Evolutionary conservation across 2,797 vertebrate species (phyloP).

Genomic region (Phataginus tetradactyla): DNA sequence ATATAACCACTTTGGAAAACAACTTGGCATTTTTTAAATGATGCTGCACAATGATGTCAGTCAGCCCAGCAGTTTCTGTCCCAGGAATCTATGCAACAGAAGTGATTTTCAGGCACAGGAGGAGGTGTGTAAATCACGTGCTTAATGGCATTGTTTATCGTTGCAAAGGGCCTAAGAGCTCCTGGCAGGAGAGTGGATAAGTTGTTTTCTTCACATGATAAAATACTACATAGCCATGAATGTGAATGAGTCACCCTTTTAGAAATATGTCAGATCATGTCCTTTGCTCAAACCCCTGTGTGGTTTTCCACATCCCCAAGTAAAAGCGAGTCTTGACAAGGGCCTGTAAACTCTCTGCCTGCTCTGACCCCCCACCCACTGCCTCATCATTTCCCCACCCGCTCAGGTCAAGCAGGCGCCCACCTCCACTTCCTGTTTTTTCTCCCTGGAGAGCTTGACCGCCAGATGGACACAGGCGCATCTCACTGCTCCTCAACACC

Average conservation of each 20-base stretch:
- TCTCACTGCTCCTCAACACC: neutral
- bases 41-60: neutral
- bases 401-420: neutral
- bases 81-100: neutral
- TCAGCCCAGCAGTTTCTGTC: neutral
- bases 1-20: neutral
- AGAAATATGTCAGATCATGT: neutral
- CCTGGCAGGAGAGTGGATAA: neutral
- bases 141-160: neutral
- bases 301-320: neutral
- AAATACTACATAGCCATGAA: neutral
- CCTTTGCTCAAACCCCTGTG: neutral
- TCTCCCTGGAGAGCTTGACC: neutral
- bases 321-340: neutral
- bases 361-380: neutral
- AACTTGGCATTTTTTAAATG: neutral
- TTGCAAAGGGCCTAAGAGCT: neutral
- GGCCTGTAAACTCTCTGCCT: neutral
- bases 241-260: neutral
- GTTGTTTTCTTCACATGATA: neutral
- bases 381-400: neutral
- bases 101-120: accelerated
- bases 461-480: neutral
- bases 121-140: neutral
- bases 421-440: neutral